Base-by-base conservation (phyloP, 2,888 invertebrate species). In the Amaurobius ferox region DNA sequence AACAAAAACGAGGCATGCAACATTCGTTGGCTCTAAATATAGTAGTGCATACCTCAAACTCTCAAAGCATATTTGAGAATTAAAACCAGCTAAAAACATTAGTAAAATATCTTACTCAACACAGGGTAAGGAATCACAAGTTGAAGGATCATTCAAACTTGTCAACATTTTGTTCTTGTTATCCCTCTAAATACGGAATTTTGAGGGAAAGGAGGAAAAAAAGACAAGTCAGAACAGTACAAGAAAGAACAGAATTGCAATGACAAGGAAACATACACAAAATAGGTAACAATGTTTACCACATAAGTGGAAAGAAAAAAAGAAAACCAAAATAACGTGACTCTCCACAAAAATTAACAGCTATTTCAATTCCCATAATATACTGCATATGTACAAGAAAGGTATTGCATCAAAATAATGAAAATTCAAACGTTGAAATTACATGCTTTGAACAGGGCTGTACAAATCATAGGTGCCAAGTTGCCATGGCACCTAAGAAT, bases 101-200 rank as follows among this genome's bases (percentile, higher is more conserved):
- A 39, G 13, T 68, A 32, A 72, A 77, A 71, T 72, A 29, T 77
- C 83, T 85, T 85, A 85, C 83, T 85, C 83, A 23, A 77, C 35
- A 64, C 64, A 76, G 32, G 76, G 74, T 74, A 76, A 44, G 64
- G 81, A 71, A 61, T 40, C 70, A 39, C 74, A 77, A 72, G 83
- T 28, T 30, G 78, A 30, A 11, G 76, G 35, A 29, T 77, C 83
- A 55, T 39, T 77, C 83, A 77, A 40, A 71, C 77, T 64, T 30
- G 72, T 72, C 67, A 71, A 62, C 83, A 85, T 77, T 40, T 40
- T 62, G 73, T 61, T 83, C 70, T 68, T 71, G 48, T 48, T 74
- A 28, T 23, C 61, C 40, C 77, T 72, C 83, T 85, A 74, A 28
- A 76, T 61, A 83, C 28, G 64, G 6, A 68, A 40, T 68, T 9